Conservation (phyloP, 2,797 vertebrate genomes). For the Anisognathus igniventris region DNA sequence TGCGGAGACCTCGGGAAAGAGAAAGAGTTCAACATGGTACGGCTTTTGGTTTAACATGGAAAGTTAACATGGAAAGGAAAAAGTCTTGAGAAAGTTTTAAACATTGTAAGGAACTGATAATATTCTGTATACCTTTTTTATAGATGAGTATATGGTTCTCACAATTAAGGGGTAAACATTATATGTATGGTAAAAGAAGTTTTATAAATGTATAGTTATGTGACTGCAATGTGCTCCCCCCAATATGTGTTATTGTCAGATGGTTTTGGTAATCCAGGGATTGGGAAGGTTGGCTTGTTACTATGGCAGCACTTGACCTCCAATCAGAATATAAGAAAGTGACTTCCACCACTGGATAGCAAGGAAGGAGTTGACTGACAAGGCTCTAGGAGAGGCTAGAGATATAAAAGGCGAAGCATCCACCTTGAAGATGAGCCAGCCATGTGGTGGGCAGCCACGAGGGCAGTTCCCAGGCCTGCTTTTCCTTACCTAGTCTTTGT, state of each 20-base stretch:
- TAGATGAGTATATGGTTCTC: neutral
- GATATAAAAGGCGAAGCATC: neutral
- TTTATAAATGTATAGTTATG: neutral
- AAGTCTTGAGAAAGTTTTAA: neutral
- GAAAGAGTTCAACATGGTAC: conserved; percentile 72
- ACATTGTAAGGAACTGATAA: neutral
- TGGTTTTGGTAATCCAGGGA: neutral
- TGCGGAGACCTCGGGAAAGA: conserved; percentile 62
- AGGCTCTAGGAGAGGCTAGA: neutral
- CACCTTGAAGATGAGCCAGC: neutral
- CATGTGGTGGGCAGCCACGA: neutral
- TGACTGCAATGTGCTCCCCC: neutral
- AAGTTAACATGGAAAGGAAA: neutral
- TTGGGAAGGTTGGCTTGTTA: neutral
- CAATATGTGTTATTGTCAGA: neutral
- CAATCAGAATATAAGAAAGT: neutral
- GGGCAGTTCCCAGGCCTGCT: neutral
- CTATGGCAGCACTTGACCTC: neutral
- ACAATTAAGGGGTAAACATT: neutral
- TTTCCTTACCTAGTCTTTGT: neutral
- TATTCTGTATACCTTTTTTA: neutral
- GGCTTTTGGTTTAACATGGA: neutral
- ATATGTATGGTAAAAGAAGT: neutral
- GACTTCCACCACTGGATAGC: neutral
- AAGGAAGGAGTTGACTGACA: neutral